Base-by-base conservation (phyloP, 1,140 invertebrate genomes). In the Metopolophium dirhodum region DNA sequence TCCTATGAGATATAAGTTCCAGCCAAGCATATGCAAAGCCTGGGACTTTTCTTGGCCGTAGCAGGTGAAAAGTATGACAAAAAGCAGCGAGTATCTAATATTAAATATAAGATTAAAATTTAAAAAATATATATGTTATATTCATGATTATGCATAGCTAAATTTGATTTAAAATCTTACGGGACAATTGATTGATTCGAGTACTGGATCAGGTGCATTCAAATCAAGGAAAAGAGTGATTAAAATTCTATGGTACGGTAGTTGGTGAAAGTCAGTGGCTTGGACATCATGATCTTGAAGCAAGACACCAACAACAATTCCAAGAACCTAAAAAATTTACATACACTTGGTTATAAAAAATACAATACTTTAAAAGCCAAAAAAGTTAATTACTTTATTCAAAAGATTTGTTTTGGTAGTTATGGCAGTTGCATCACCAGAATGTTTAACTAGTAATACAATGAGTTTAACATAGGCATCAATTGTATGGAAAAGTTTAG, bases 1-100 rank as follows among this genome's bases (percentile, higher is more conserved):
- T 97, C 83, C 99, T 96, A 95, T 99, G 99, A 2, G 99, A 98
- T 26, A 99, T 97, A 41, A 99, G 96, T 95, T 99, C 99, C 68
- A 99, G 95, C 99, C 99, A 99, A 30, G 99, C 98, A 95, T 99
- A 99, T 89, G 98, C 98, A 95, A 99, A 99, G 1, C 98, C 99
- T 1, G 99, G 98, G 0, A 98, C 98, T 94, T 99, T 98, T n/a
- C 97, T 97, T n/a, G 99, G 99, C 93, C 98, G 96, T 89, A 99
- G 96, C 94, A 98, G 98, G 94, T 99, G 98, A 91, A 99, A 96
- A 0, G 98, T 99, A 95, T 99, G 98, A 95, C 98, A 99, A 95
- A 97, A 99, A 14, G 98, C 98, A 86, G 97, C 98, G 45, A 98
- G 96, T 94, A 98, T 96, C 96, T 97, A n/a, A n/a, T n/a, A n/a